Conservation (phyloP, 2,888 invertebrate species). For the Mythimna albipuncta region DNA sequence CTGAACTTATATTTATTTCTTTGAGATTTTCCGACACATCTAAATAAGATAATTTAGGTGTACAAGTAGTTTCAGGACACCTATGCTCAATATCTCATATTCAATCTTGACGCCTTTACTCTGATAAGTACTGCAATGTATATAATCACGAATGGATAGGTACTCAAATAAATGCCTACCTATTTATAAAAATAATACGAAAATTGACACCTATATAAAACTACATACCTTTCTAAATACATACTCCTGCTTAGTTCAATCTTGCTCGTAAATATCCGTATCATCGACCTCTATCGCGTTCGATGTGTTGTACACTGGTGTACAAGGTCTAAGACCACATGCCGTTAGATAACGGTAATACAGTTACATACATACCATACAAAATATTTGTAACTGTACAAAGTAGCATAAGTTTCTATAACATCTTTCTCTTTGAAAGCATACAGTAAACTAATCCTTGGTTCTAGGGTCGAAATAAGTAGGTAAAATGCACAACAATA, state of each 20-base stretch:
- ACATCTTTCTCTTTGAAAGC: slow-evolving; percentile 11
- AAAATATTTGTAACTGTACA: slow-evolving; percentile 19
- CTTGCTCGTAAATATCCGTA: slow-evolving; percentile 48
- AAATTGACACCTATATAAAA: slow-evolving; percentile 43
- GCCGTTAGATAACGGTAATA: slow-evolving; percentile 36
- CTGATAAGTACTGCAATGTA: slow-evolving; percentile 49
- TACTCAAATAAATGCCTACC: slow-evolving; percentile 49
- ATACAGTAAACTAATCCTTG: slow-evolving; percentile 11
- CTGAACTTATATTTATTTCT: background rate
- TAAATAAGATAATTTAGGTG: background rate
- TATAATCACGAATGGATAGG: slow-evolving; percentile 36
- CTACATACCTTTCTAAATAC: slow-evolving; percentile 61
- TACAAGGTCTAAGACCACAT: slow-evolving; percentile 28
- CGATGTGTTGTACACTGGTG: slow-evolving; percentile 29
- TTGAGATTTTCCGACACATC: background rate
- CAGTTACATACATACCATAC: slow-evolving; percentile 27
- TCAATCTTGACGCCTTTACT: background rate
- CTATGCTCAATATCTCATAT: slow-evolving; percentile 10
- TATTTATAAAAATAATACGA: slow-evolving; percentile 42
- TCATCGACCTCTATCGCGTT: slow-evolving; percentile 42
- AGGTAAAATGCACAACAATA: slow-evolving; percentile 51
- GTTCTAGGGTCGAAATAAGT: slow-evolving; percentile 55
- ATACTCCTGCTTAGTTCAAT: slow-evolving; percentile 49
- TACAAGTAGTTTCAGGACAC: slow-evolving; percentile 15
- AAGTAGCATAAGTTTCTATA: slow-evolving; percentile 9